Base-by-base conservation (phyloP, 2,888 invertebrate species). In the Gisinianus flammeolus region DNA sequence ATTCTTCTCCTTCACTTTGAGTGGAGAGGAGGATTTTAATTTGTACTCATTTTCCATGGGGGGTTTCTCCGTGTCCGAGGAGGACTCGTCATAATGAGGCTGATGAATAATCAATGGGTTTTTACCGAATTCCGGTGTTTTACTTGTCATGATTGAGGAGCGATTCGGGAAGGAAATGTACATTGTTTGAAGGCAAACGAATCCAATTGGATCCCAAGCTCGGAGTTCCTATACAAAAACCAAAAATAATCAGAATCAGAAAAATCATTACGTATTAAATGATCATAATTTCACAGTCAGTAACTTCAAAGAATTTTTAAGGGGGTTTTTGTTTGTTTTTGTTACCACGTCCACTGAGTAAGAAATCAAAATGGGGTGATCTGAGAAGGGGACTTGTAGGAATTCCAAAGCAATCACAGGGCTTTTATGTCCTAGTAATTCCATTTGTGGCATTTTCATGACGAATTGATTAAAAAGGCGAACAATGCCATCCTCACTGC, bases 401-500 rank as follows among this genome's bases (percentile, higher is more conserved):
- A 82, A 80, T 28, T 81, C 69, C 5, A 83, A 54, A 8, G 77
- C 75, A 12, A 83, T 26, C 2, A 83, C 44, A 1, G 81, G 64
- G 31, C 79, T 67, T 68, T 80, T 77, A 66, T 83, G 83, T 24
- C 83, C 83, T 2, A 72, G 10, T n/a, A 83, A 68, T 71, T 82
- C 83, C 79, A 83, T 80, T 76, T 83, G 81, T 16, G 81, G 81
- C 79, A 79, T 80, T 58, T 79, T 79, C 70, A 79, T 78, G 6
- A 80, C 73, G 73, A 83, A 83, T 54, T 84, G 80, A 62, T 80
- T 82, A 58, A 84, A 85, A 10, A 86, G 66, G 10, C 85, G 82
- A 8, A 86, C 81, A 33, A 83, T 79, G 22, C 82, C 79, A 77
- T 86, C 85, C 28, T 85, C 84, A 74, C 85, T 84, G 10, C 85